Base-by-base conservation (phyloP, 2,113 vertebrate species). In the Esox niger region DNA sequence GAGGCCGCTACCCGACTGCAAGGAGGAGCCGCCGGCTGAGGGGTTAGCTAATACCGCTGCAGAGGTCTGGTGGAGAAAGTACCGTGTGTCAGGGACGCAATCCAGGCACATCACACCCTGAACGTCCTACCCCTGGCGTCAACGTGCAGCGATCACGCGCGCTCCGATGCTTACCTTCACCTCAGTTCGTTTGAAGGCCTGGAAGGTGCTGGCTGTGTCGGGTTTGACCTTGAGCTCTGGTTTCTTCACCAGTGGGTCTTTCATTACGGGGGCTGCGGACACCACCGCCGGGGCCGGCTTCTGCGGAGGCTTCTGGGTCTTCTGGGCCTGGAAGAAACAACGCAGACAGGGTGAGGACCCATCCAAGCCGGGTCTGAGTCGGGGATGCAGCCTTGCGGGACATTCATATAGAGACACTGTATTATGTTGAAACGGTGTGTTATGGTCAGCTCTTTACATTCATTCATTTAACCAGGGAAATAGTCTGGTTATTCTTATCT, bases 141-240 rank as follows among this genome's bases (percentile, higher is more conserved):
- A 43, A 43, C 17, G 38, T 43, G 11, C 38, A 43, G 13, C 11
- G 13, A 43, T 43, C 5, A 43, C 38, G 17, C 38, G 17, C 38
- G n/a, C 21, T 3, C 2, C 2, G 9, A 32, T 33, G 29, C 78
- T 56, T 85, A 98, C 97, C 97, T 99, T 99, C 32, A 97, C 93
- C 89, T 98, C 97, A 17, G 96, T 88, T 86, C 97, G 95, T 86
- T 99, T 99, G 84, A 99, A 99, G 11, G 97, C 97, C 73, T 94
- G 92, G 81, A 99, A 99, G 70, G 96, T 92, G 75, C 93, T 90
- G 60, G 92, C 25, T 2, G 92, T 92, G 72, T 99, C 97, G 47
- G 90, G 84, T 82, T 97, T 98, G 66, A 93, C 84, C 77, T 98
- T 98, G 29, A 94, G 82, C 86, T 99, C 97, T 2, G 94, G 83